Base-by-base conservation (phyloP, 2,888 invertebrate genomes). In the Agonopterix arenella region DNA sequence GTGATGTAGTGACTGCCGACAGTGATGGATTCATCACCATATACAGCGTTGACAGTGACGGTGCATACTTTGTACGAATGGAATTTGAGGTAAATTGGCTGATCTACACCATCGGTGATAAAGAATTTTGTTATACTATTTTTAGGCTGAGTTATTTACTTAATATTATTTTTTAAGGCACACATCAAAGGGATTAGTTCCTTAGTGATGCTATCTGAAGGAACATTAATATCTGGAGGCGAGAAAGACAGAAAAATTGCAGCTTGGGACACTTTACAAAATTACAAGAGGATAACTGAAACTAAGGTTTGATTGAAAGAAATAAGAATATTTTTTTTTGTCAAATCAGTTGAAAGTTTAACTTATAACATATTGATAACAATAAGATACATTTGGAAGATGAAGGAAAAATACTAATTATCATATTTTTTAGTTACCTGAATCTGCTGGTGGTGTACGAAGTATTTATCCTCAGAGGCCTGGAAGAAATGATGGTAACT, bases 1-100 rank as follows among this genome's bases (percentile, higher is more conserved):
- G 97, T 5, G 97, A 97, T 73, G 96, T 97, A 1, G 95, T 98
- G 45, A 97, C 97, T 0, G 97, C 97, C 0, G 97, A 98, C 68
- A 95, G 95, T 54, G 96, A 96, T 72, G 97, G 97, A 7, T 96
- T 96, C 66, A 95, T 98, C 56, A 96, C 97, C 4, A 93, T 97
- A 52, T 98, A 97, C 80, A 95, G 95, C 55, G 95, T 96, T 0
- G 96, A 96, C 70, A 94, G 95, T 36, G 96, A 96, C 66, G 97
- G 96, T 0, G 95, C 96, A 1, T 97, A 96, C 76, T 96, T 96
- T 68, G 95, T 96, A 3, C 90, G 96, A 57, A 95, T 95, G 91
- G 96, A 96, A 80, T 96, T 95, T 70, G 96, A 96, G 88, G 94
- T 92, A 52, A 38, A 18, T 18, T 28, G 5, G 28, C 28, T 28